phyloP scores from a whole-genome alignment of 2,888 invertebrate genomes.

The Eubasilissa splendida region DNA sequence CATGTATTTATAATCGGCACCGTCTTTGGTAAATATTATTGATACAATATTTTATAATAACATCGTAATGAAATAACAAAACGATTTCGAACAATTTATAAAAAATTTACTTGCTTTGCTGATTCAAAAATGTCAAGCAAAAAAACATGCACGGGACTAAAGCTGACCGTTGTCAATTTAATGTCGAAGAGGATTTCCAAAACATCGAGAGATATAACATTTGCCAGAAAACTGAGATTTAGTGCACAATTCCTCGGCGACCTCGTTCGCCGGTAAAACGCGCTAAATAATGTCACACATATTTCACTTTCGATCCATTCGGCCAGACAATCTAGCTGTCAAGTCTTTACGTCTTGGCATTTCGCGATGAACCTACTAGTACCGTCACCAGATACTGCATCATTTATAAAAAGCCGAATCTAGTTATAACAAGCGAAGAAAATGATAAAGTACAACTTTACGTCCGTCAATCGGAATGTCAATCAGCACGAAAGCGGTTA shows the following conservation, averaged over 20 bases:
- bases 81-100: too few relatives aligned
- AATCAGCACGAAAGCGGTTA: conserved; percentile 32
- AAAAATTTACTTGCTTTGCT: too few relatives aligned
- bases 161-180: too few relatives aligned
- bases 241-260: not conserved
- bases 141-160: too few relatives aligned
- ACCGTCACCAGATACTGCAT: not conserved
- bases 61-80: too few relatives aligned
- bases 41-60: too few relatives aligned
- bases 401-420: conserved; percentile 6
- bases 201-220: not conserved
- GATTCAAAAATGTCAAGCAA: too few relatives aligned
- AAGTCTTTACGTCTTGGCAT: not conserved
- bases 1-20: too few relatives aligned
- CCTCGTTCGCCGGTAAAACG: conserved; percentile 6
- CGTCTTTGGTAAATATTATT: too few relatives aligned
- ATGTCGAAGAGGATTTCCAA: too few relatives aligned
- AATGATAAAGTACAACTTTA: conserved; percentile 9
- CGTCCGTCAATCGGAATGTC: conserved; percentile 31
- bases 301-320: not conserved
- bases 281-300: conserved; percentile 20
- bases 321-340: conserved; percentile 5
- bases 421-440: not conserved
- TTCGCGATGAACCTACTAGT: not conserved
- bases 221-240: not conserved